These are phyloP conservation scores for Cheumatopsyche charites DNA, from an alignment of 1,140 invertebrate genomes.

Conservation along the genomic window DNA sequence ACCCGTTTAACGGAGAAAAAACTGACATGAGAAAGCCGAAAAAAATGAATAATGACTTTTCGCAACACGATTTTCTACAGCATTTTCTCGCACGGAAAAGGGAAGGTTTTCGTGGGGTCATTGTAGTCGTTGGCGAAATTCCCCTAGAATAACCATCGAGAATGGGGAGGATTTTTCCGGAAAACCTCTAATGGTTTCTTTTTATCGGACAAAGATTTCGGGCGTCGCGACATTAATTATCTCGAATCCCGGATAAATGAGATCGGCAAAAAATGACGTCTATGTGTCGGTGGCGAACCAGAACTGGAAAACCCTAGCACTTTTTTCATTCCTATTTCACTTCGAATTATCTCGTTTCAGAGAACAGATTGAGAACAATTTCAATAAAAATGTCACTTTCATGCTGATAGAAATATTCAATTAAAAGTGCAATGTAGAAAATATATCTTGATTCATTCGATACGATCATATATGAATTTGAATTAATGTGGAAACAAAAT, in stretches of 20 bases:
- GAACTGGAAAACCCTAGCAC: neutral
- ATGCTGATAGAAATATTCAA: too few species aligned
- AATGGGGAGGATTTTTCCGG: neutral
- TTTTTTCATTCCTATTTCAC: neutral
- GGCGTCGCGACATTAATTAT: conserved; percentile 33
- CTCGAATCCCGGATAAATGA: conserved; percentile 31
- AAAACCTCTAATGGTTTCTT: conserved; percentile 26
- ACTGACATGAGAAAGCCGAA: conserved; percentile 38
- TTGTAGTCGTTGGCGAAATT: conserved; percentile 41
- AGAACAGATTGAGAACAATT: neutral
- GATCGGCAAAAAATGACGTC: conserved; percentile 22
- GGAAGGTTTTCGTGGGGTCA: conserved; percentile 32
- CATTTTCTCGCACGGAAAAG: conserved; percentile 2
- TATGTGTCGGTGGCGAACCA: conserved; percentile 7
- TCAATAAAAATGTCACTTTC: too few species aligned
- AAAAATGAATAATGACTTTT: conserved; percentile 46
- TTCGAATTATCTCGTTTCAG: neutral
- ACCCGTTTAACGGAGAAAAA: conserved; percentile 33
- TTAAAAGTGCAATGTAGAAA: too few species aligned
- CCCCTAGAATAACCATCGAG: neutral
- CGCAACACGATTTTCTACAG: conserved; percentile 7
- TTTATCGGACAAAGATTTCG: conserved; percentile 1
- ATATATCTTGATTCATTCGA: too few species aligned
- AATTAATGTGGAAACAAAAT: too few species aligned
- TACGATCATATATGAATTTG: too few species aligned